These are phyloP conservation scores for Emydoidea blandingii DNA, from an alignment of 2,797 vertebrate genomes.

Conservation along the genomic window DNA sequence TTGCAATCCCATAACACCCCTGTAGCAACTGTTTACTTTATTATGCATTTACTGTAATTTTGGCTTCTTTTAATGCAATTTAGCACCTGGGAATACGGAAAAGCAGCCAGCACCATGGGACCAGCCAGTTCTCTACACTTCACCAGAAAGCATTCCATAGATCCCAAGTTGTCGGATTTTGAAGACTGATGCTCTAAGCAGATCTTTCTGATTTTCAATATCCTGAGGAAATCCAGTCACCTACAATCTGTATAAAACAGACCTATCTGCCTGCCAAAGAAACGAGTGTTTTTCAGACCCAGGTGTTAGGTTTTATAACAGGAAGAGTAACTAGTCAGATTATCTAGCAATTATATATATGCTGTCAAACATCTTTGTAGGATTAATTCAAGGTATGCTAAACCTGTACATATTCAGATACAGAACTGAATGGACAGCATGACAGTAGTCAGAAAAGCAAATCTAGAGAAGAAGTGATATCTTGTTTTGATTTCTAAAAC, in stretches of 20 bases:
- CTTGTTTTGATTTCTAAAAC: background rate
- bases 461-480: background rate
- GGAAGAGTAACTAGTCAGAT: background rate
- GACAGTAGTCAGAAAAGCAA: background rate
- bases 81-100: background rate
- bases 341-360: background rate
- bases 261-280: background rate
- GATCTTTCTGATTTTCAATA: background rate
- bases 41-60: background rate
- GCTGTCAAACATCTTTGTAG: background rate
- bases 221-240: background rate
- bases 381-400: background rate
- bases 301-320: background rate
- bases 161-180: too few species aligned
- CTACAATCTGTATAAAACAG: background rate
- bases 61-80: background rate
- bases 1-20: background rate
- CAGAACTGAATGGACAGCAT: background rate
- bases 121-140: background rate
- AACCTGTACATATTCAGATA: background rate
- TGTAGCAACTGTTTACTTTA: background rate
- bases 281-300: background rate
- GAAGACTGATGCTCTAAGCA: background rate
- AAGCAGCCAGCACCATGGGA: background rate
- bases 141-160: background rate